A percentile compares a stretch with the other conserved stretches of the same genome.
phyloP scores from a whole-genome alignment of 2,113 vertebrate genomes.

The Otus sunia region DNA sequence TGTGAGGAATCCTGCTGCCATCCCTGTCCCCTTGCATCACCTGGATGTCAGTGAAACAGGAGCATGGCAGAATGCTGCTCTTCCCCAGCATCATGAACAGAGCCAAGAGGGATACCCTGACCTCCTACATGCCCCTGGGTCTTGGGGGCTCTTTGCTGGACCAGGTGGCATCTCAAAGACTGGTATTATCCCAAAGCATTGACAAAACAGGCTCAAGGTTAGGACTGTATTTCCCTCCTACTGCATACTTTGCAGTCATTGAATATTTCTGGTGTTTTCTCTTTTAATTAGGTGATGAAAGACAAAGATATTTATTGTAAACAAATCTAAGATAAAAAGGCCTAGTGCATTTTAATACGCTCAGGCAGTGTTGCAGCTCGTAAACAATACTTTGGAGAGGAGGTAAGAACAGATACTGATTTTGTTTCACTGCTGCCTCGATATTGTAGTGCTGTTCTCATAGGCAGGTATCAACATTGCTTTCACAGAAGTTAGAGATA shows the following conservation, averaged over 20 bases:
- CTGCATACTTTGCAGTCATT: neutral
- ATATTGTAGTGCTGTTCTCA: neutral
- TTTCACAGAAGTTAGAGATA: slow-evolving; percentile 21
- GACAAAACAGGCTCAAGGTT: neutral
- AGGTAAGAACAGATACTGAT: neutral
- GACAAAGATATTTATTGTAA: slow-evolving; percentile 29
- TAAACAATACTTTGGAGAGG: slow-evolving; percentile 23
- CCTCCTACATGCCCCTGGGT: neutral
- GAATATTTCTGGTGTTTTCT: slow-evolving; percentile 1
- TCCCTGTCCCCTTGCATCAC: no score
- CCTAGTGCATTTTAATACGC: slow-evolving; percentile 30
- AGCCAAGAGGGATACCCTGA: neutral
- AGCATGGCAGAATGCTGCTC: neutral
- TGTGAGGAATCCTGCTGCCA: fast-evolving
- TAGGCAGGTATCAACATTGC: slow-evolving; percentile 31
- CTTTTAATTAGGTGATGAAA: slow-evolving; percentile 50
- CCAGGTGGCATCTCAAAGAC: neutral
- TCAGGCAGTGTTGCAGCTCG: neutral
- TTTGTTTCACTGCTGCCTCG: slow-evolving; percentile 8
- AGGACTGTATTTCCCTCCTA: neutral
- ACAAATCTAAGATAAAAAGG: slow-evolving; percentile 47
- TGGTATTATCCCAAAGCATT: neutral
- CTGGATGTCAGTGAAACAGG: neutral
- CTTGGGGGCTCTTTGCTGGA: neutral
- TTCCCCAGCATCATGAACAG: neutral